A percentile compares a stretch with the other conserved stretches of the same genome.
Evolutionary conservation across 2,888 invertebrate genomes (phyloP).

Genomic region (Drosophila melanosoma): DNA sequence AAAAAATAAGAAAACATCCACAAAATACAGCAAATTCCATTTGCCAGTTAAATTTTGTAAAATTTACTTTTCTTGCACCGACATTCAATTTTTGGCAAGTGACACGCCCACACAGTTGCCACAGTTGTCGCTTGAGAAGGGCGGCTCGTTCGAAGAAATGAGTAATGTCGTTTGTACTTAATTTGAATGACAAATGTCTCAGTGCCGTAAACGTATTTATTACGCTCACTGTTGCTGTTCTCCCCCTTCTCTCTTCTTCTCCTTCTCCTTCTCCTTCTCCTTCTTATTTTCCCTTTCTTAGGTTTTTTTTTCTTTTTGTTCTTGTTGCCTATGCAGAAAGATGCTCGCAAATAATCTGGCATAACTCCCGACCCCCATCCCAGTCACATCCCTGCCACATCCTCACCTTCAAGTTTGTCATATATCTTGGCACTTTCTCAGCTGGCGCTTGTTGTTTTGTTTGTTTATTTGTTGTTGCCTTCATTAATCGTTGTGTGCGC

Average conservation of each 20-base stretch:
- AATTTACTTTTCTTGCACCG: slow-evolving; percentile 12
- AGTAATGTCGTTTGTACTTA: slow-evolving; percentile 75
- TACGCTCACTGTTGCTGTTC: slow-evolving; percentile 45
- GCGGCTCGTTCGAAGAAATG: slow-evolving; percentile 47
- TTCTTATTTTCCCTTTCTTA: neutral
- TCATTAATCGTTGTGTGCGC: slow-evolving; percentile 51
- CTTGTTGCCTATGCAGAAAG: slow-evolving; percentile 12
- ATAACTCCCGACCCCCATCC: slow-evolving; percentile 2
- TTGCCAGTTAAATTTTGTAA: slow-evolving; percentile 22
- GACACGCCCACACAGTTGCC: slow-evolving; percentile 11
- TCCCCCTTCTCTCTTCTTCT: no score
- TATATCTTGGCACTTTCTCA: slow-evolving; percentile 32
- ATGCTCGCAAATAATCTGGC: slow-evolving; percentile 15
- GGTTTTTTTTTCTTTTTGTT: neutral
- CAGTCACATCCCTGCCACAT: neutral
- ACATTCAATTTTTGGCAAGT: slow-evolving; percentile 7
- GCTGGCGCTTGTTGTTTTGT: slow-evolving; percentile 42
- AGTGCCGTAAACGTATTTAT: slow-evolving; percentile 68
- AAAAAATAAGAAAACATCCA: neutral
- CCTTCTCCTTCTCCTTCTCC: neutral
- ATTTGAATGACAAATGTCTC: slow-evolving; percentile 75
- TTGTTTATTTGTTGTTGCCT: slow-evolving; percentile 18
- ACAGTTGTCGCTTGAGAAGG: neutral
- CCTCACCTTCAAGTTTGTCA: neutral
- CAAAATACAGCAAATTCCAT: slow-evolving; percentile 6